Base-by-base conservation (phyloP, 2,797 vertebrate species). In the Setipinna tenuifilis region DNA sequence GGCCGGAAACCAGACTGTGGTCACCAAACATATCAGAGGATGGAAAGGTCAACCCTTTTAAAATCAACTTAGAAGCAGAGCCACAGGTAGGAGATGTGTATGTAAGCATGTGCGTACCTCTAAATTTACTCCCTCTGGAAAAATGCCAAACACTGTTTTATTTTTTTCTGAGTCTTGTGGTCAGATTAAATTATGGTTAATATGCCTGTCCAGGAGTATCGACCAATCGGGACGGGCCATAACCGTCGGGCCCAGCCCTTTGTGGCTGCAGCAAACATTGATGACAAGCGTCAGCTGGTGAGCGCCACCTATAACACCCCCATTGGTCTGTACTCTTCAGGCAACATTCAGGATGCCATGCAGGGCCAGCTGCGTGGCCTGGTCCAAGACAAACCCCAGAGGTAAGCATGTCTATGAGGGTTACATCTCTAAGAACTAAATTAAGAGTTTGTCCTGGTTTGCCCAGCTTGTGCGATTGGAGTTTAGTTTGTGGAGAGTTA, bases 241-340 rank as follows among this genome's bases (percentile, higher is more conserved):
- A 99, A 99, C 95, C 96, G 97, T 89, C 97, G 91, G 94, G 97
- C 98, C 92, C 96, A 97, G 92, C 98, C 98, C 81, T 99, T 99
- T 92, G 94, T 98, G 87, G 98, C 98, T 11, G 97, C 98, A 80
- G 98, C 97, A 83, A 99, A 97, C 95, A 96, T 99, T 91, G 98
- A 98, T 87, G 97, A 98, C 94, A 97, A 96, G 92, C 97, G 95
- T 83, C 98, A 99, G 96, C 97, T 99, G 95, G 98, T 99, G 95
- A 99, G 98, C 50, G 93, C 97, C 5, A 92, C 97, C 93, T 99
- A 99, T 97, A 99, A 99, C 94, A 97, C 98, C 44, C 98, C 98
- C 48, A 99, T 99, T 89, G 98, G 98, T 91, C 97, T 99, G 83
- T 99, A 99, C 94, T 99, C 98, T 88, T 96, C 98, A 83, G 97